Conservation (phyloP, 2,888 invertebrate genomes). For the Aphodius sticticus region DNA sequence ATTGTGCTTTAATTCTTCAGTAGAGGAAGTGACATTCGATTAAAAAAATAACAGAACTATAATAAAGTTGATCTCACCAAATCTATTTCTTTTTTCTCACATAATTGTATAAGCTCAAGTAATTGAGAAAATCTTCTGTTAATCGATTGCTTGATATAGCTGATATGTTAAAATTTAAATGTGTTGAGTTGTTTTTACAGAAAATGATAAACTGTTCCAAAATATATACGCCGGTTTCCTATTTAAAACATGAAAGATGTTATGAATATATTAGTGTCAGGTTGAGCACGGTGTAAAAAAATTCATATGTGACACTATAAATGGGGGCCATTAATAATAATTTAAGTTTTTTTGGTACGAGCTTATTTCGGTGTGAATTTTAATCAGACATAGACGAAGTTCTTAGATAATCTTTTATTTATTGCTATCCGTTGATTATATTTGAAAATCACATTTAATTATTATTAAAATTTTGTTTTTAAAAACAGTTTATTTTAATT, state of each 20-base stretch:
- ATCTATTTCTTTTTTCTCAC: too few relatives aligned
- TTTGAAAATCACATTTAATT: too few relatives aligned
- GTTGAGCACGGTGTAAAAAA: not conserved
- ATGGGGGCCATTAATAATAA: not conserved
- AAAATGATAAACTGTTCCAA: not conserved
- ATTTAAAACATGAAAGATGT: not conserved
- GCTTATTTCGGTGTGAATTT: not conserved
- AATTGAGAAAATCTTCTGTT: too few relatives aligned
- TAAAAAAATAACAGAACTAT: not conserved
- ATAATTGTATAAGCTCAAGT: too few relatives aligned
- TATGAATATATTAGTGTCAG: not conserved
- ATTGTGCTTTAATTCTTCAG: not conserved
- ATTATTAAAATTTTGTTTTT: too few relatives aligned
- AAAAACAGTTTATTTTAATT: too few relatives aligned
- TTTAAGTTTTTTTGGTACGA: not conserved
- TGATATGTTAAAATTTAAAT: not conserved
- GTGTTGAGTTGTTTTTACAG: slow-evolving; percentile 4
- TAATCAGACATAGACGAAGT: not conserved
- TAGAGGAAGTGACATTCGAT: not conserved
- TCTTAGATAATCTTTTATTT: not conserved
- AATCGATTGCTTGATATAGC: too few relatives aligned
- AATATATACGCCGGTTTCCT: not conserved
- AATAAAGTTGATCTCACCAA: too few relatives aligned
- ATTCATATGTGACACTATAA: slow-evolving; percentile 4
- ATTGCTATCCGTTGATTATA: too few relatives aligned